Percentiles rank a stretch among this genome's conserved stretches.
These are phyloP conservation scores for Emberiza fucata DNA, from an alignment of 2,113 vertebrate genomes.

Conservation along the genomic window DNA sequence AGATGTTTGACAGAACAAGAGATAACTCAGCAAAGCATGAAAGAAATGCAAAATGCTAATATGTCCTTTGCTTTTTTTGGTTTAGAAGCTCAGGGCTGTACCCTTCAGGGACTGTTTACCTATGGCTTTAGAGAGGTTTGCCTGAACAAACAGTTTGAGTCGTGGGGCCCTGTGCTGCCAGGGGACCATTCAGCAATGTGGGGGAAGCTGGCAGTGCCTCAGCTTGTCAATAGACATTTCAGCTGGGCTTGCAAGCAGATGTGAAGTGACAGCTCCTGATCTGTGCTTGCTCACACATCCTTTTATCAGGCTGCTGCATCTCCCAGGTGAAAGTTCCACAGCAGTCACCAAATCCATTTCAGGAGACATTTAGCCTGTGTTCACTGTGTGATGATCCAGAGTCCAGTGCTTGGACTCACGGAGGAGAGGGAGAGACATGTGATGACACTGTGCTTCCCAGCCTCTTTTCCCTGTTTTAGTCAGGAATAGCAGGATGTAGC, in stretches of 20 bases:
- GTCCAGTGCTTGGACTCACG: neutral
- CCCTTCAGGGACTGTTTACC: constrained; percentile 3
- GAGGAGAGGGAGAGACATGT: neutral
- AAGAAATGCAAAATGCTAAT: constrained; percentile 23
- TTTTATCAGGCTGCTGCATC: neutral
- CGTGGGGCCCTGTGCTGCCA: neutral
- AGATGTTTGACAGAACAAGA: constrained; percentile 27
- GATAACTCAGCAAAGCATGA: constrained; percentile 40
- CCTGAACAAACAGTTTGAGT: neutral
- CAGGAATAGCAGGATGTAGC: neutral
- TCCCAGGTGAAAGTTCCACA: neutral
- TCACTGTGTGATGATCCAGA: neutral
- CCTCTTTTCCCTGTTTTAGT: neutral
- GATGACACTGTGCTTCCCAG: neutral
- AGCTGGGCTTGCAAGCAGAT: neutral
- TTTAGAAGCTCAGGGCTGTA: neutral
- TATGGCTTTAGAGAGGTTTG: neutral
- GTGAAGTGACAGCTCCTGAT: constrained; percentile 6
- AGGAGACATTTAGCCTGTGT: neutral
- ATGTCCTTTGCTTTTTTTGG: neutral
- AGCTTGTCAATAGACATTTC: neutral
- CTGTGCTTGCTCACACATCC: neutral
- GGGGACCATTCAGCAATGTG: neutral
- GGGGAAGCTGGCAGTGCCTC: neutral
- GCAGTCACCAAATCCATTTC: neutral